These are phyloP conservation scores for Patella pellucida DNA, from an alignment of 2,888 invertebrate species.

Conservation along the genomic window DNA sequence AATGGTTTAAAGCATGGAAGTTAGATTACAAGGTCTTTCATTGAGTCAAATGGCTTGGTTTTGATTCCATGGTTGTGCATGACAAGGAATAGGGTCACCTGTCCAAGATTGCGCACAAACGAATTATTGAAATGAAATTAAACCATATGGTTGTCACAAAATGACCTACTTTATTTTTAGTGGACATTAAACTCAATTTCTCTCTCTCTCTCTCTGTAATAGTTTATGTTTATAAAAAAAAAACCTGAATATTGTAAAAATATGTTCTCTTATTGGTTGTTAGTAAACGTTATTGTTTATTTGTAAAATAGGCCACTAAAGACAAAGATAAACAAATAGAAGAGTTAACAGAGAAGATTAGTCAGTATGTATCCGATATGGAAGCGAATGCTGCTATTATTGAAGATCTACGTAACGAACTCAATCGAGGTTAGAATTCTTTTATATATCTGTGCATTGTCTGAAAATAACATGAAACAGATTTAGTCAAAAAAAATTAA, in stretches of 20 bases:
- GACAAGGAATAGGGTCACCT: no score
- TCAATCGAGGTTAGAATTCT: slow-evolving; percentile 58
- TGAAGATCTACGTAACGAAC: slow-evolving; percentile 77
- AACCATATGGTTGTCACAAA: no score
- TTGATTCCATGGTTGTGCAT: no score
- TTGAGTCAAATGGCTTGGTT: no score
- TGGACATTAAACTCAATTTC: no score
- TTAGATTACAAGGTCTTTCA: no score
- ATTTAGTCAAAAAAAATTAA: no score
- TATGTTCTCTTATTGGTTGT: neutral
- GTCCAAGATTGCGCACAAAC: no score
- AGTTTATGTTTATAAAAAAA: neutral
- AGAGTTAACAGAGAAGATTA: slow-evolving; percentile 81
- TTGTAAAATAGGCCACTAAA: slow-evolving; percentile 73
- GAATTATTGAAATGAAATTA: no score
- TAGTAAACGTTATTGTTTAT: neutral
- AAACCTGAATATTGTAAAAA: neutral
- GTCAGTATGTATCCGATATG: slow-evolving; percentile 79
- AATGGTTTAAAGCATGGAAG: no score
- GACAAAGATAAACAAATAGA: slow-evolving; percentile 80
- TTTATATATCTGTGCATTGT: neutral
- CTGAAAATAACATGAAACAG: neutral
- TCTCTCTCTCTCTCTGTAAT: no score
- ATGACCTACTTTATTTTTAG: no score
- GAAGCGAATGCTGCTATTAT: slow-evolving; percentile 80